phyloP scores from a whole-genome alignment of 2,797 vertebrate species.

The Eptatretus atami region DNA sequence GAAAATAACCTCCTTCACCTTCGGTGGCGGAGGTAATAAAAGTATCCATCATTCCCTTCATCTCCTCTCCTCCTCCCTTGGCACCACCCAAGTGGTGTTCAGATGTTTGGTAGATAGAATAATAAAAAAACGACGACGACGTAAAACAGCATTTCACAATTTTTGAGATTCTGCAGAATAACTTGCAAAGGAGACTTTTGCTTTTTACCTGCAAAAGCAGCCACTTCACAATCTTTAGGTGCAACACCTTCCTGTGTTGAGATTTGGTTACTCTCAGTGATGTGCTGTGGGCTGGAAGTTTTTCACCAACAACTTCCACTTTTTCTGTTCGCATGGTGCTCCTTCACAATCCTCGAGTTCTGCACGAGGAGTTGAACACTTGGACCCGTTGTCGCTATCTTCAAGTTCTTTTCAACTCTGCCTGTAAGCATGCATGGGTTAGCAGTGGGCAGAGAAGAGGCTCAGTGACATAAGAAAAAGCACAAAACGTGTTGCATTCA shows the following conservation, averaged over 20 bases:
- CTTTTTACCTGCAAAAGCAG: too few species aligned
- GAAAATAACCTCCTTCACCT: too few species aligned
- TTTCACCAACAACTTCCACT: conserved; percentile 63
- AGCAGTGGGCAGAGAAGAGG: not conserved
- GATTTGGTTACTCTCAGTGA: conserved; percentile 26
- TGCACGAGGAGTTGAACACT: conserved; percentile 58
- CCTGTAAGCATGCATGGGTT: conserved; percentile 17
- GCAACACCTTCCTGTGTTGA: conserved; percentile 13
- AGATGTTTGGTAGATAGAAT: too few species aligned
- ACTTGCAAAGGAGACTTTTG: too few species aligned
- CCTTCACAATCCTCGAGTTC: conserved; percentile 32
- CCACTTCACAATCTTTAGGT: conserved; percentile 1
- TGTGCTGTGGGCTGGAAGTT: conserved; percentile 42
- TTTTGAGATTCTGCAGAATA: too few species aligned
- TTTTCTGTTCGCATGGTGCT: conserved; percentile 24
- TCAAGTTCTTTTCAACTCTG: conserved; percentile 70
- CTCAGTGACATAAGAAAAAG: not conserved
- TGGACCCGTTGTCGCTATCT: conserved; percentile 56
- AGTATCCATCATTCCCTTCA: too few species aligned
- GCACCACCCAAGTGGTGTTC: too few species aligned
- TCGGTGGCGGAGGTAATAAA: too few species aligned
- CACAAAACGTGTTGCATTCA: too few species aligned
- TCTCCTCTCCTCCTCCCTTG: too few species aligned
- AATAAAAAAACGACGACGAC: too few species aligned
- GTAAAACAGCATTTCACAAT: too few species aligned